Percentiles rank a stretch among this genome's conserved stretches.
These are phyloP conservation scores for Parnassius mnemosyne DNA, from an alignment of 2,888 invertebrate genomes.

Conservation along the genomic window DNA sequence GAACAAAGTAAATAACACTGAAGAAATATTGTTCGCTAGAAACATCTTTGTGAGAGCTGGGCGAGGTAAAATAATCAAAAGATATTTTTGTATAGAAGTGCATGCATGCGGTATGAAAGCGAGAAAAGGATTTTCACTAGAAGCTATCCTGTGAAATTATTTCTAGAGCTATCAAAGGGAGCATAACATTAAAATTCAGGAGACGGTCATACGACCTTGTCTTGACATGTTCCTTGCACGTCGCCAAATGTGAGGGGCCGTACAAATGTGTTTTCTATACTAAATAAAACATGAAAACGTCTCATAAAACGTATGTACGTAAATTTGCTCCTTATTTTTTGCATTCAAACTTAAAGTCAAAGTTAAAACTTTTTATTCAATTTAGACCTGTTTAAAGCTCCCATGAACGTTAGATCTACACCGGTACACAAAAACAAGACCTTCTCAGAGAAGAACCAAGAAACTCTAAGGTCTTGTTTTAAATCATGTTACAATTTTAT, in stretches of 20 bases:
- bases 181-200: slow-evolving; percentile 71
- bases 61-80: slow-evolving; percentile 37
- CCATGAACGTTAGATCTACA: too few species aligned
- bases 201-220: slow-evolving; percentile 67
- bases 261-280: slow-evolving; percentile 44
- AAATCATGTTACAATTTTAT: too few species aligned
- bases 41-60: slow-evolving; percentile 39
- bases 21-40: slow-evolving; percentile 39
- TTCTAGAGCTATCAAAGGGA: slow-evolving; percentile 73
- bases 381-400: too few species aligned
- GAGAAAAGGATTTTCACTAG: slow-evolving; percentile 32
- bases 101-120: slow-evolving; percentile 38
- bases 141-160: slow-evolving; percentile 58
- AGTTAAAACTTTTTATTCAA: too few species aligned
- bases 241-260: slow-evolving; percentile 39
- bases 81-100: slow-evolving; percentile 38
- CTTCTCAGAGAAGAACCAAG: too few species aligned
- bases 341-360: background rate
- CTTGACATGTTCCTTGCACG: slow-evolving; percentile 49
- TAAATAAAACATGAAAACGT: slow-evolving; percentile 56
- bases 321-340: slow-evolving; percentile 29
- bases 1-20: slow-evolving; percentile 41
- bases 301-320: slow-evolving; percentile 48
- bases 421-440: too few species aligned
- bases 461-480: too few species aligned